Evolutionary conservation across 2,113 vertebrate genomes (phyloP).

Genomic region (Sander lucioperca): DNA sequence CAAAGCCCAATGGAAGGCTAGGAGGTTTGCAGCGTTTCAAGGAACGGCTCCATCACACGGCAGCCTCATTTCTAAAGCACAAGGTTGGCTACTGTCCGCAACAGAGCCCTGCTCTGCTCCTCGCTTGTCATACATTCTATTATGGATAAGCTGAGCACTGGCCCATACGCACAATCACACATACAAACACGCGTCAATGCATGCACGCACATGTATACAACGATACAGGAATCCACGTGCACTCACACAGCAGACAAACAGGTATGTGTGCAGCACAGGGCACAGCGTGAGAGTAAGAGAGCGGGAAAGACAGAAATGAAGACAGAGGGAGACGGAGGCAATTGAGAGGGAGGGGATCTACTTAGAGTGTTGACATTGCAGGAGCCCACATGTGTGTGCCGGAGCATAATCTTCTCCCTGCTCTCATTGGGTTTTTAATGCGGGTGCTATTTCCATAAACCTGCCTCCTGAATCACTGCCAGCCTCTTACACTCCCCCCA

Average conservation of each 20-base stretch:
- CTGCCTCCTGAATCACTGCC: slow-evolving; percentile 81
- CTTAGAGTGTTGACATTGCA: slow-evolving; percentile 80
- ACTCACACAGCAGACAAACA: slow-evolving; percentile 33
- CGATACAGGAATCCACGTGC: slow-evolving; percentile 12
- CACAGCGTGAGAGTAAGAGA: slow-evolving; percentile 18
- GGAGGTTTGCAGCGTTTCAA: slow-evolving; percentile 23
- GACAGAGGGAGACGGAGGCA: slow-evolving; percentile 58
- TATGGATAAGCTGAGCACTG: slow-evolving; percentile 36
- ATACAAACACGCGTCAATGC: slow-evolving; percentile 23
- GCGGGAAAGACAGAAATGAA: slow-evolving; percentile 52
- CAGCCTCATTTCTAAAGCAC: slow-evolving; percentile 61
- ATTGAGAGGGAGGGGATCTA: slow-evolving; percentile 72
- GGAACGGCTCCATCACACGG: slow-evolving; percentile 26
- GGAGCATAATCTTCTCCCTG: slow-evolving; percentile 76
- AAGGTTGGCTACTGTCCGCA: slow-evolving; percentile 53
- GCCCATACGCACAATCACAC: slow-evolving; percentile 21
- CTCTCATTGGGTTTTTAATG: slow-evolving; percentile 81
- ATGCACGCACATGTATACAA: slow-evolving; percentile 19
- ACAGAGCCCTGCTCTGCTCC: slow-evolving; percentile 36
- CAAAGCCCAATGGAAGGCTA: slow-evolving; percentile 42
- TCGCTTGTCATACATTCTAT: slow-evolving; percentile 49
- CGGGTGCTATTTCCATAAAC: slow-evolving; percentile 81
- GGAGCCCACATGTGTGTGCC: slow-evolving; percentile 72
- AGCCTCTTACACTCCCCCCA: slow-evolving; percentile 68
- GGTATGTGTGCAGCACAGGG: slow-evolving; percentile 44